Conservation (phyloP, 2,888 invertebrate genomes). For the Toxonevra muliebris region DNA sequence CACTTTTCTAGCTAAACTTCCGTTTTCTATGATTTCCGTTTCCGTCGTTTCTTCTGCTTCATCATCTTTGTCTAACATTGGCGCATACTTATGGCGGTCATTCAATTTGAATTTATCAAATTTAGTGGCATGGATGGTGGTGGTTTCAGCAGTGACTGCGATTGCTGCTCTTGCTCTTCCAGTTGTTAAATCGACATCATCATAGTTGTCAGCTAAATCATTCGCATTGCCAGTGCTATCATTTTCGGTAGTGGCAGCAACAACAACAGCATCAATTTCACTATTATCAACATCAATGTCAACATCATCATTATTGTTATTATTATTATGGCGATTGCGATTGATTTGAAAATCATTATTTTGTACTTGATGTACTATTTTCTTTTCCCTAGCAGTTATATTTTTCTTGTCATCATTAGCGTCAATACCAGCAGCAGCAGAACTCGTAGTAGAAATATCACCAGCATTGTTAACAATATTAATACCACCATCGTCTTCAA, state of each 20-base stretch:
- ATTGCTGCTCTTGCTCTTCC: constrained; percentile 18
- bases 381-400: constrained; percentile 45
- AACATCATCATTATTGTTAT: constrained; percentile 1
- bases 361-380: too few relatives aligned
- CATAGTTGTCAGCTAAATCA: constrained; percentile 58
- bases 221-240: constrained; percentile 46
- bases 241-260: constrained; percentile 16
- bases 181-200: constrained; percentile 44
- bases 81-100: constrained; percentile 37
- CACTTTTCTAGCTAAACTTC: constrained; percentile 19
- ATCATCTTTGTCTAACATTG: constrained; percentile 3
- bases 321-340: constrained; percentile 29
- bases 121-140: constrained; percentile 30
- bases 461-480: constrained; percentile 1
- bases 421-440: constrained; percentile 33
- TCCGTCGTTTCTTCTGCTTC: constrained; percentile 4
- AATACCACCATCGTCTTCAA: not conserved
- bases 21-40: constrained; percentile 1
- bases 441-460: constrained; percentile 22
- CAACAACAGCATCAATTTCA: constrained; percentile 11
- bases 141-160: constrained; percentile 15
- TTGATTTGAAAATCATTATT: constrained; percentile 58
- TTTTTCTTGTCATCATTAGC: constrained; percentile 45
- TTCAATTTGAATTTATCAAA: constrained; percentile 44
- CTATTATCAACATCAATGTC: constrained; percentile 18